Evolutionary conservation across 2,888 invertebrate genomes (phyloP).

Genomic region (Coelopa pilipes): DNA sequence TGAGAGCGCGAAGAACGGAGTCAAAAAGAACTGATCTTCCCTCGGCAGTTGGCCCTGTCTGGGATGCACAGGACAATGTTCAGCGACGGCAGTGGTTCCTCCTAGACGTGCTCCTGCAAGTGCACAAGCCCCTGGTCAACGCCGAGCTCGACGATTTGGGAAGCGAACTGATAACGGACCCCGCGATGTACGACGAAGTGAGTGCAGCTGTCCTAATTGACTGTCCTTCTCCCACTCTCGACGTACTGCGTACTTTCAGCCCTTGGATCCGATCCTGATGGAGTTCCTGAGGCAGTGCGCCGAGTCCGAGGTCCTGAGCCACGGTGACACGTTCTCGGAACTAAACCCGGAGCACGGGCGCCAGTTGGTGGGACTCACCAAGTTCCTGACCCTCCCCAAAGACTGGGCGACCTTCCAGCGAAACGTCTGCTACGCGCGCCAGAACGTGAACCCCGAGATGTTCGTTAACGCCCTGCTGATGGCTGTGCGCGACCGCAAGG

Average conservation of each 20-base stretch:
- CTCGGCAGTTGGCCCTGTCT: background rate
- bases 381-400: conserved; percentile 66
- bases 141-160: conserved; percentile 50
- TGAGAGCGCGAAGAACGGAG: too few species aligned
- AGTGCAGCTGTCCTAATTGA: background rate
- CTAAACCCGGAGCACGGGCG: conserved; percentile 45
- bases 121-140: conserved; percentile 54
- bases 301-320: conserved; percentile 45
- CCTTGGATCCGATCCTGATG: conserved; percentile 41
- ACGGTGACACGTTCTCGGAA: conserved; percentile 47
- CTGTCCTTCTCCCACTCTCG: background rate
- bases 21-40: background rate
- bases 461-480: conserved; percentile 77
- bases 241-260: conserved; percentile 37
- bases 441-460: conserved; percentile 77
- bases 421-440: conserved; percentile 72
- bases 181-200: conserved; percentile 47
- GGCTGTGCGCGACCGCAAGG: conserved; percentile 74
- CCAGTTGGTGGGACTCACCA: conserved; percentile 50
- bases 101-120: conserved; percentile 53
- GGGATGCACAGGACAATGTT: conserved; percentile 20
- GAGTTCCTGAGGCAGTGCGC: conserved; percentile 40
- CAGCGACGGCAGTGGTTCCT: conserved; percentile 49
- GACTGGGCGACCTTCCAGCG: conserved; percentile 73
- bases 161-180: conserved; percentile 44